These are phyloP conservation scores for Oppia nitens DNA, from an alignment of 1,140 invertebrate genomes.

Conservation along the genomic window DNA sequence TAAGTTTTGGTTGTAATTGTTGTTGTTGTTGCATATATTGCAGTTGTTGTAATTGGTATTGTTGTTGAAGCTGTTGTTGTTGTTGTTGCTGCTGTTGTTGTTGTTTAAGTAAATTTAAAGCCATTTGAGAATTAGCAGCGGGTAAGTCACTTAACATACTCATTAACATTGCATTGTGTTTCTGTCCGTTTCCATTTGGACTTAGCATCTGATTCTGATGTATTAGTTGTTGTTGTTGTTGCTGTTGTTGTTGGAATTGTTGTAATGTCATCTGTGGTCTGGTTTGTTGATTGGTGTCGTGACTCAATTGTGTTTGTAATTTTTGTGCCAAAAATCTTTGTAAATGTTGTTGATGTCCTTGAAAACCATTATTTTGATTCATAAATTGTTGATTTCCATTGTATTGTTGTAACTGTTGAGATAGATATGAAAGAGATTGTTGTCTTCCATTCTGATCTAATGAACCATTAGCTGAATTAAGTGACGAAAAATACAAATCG, in stretches of 20 bases:
- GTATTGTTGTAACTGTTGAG: neutral
- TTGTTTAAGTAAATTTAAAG: neutral
- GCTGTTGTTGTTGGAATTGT: constrained; percentile 11
- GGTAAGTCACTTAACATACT: constrained; percentile 30
- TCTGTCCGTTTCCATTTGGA: constrained; percentile 19
- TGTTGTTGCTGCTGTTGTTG: constrained; percentile 1
- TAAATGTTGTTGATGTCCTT: neutral
- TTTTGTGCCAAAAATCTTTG: neutral
- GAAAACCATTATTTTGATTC: neutral
- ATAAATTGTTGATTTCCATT: neutral
- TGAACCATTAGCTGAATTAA: neutral
- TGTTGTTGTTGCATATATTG: neutral
- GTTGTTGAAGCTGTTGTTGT: neutral
- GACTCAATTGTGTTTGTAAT: neutral
- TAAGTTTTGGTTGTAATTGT: neutral
- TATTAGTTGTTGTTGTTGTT: constrained; percentile 14
- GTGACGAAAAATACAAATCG: neutral
- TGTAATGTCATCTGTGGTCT: neutral
- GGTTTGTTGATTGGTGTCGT: neutral
- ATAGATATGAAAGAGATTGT: neutral
- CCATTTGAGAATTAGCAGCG: constrained; percentile 20
- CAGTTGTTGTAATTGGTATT: neutral
- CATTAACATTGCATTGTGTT: constrained; percentile 28
- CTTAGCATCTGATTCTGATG: too few species aligned
- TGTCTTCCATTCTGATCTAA: neutral